Conservation (phyloP, 2,797 vertebrate species). For the Clamator glandarius region DNA sequence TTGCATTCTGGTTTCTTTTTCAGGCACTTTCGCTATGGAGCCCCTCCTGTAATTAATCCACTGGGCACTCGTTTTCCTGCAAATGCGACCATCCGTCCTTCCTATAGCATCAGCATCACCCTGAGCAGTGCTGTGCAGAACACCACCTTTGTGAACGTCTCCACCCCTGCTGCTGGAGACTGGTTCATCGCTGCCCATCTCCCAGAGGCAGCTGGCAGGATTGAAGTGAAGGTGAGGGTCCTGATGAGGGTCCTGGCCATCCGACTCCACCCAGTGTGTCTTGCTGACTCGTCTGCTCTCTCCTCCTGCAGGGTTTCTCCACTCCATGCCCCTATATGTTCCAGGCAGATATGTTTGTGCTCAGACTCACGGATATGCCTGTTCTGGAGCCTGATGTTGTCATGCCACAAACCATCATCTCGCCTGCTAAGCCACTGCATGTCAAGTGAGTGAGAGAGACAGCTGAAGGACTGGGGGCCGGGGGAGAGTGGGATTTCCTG, state of each 20-base stretch:
- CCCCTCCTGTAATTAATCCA: constrained; percentile 92
- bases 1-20: neutral
- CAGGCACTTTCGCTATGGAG: constrained; percentile 89
- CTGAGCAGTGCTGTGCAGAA: constrained; percentile 72
- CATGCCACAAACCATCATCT: constrained; percentile 73
- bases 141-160: constrained; percentile 85
- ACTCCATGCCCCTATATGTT: constrained; percentile 88
- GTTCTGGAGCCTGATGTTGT: constrained; percentile 80
- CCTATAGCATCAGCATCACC: constrained; percentile 79
- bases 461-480: neutral
- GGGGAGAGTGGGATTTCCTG: neutral
- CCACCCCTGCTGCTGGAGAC: constrained; percentile 85
- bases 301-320: constrained; percentile 84
- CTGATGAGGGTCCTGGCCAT: rapidly evolving
- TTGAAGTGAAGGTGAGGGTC: constrained; percentile 89
- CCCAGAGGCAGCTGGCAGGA: constrained; percentile 89
- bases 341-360: constrained; percentile 91
- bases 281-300: neutral
- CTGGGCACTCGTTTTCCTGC: constrained; percentile 82
- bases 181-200: constrained; percentile 94
- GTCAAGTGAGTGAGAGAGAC: constrained; percentile 82
- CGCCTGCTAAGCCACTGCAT: constrained; percentile 76
- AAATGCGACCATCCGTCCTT: constrained; percentile 75
- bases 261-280: rapidly evolving
- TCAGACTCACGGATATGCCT: constrained; percentile 83